A percentile compares a stretch with the other conserved stretches of the same genome.
Conservation (phyloP, 2,888 invertebrate species). For the Pocota personata region DNA sequence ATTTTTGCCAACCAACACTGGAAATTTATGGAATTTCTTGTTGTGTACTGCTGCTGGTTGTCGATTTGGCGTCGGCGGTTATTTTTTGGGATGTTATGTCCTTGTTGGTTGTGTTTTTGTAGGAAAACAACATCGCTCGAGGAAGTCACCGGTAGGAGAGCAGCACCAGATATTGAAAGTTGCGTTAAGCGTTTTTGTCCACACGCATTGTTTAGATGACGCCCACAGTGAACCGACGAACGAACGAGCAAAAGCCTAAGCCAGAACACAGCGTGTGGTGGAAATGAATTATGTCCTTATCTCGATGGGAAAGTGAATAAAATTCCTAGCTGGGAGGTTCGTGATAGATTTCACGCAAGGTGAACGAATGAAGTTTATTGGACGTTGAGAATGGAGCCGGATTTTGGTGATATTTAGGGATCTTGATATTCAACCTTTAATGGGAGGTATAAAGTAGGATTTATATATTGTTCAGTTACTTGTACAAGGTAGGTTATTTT, state of each 20-base stretch:
- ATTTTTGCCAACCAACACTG: slow-evolving; percentile 64
- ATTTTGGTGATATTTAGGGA: not conserved
- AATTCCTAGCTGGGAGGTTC: not conserved
- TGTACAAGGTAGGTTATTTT: no score
- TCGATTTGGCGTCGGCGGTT: slow-evolving; percentile 45
- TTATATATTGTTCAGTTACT: no score
- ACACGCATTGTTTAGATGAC: slow-evolving; percentile 57
- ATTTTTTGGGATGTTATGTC: slow-evolving; percentile 30
- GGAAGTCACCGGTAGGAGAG: slow-evolving; percentile 14
- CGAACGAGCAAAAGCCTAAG: not conserved
- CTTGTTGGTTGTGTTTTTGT: slow-evolving; percentile 32
- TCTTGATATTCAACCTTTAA: not conserved
- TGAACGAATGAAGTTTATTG: no score
- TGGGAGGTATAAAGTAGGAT: not conserved
- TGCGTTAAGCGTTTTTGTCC: slow-evolving; percentile 60
- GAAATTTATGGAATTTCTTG: slow-evolving; percentile 73
- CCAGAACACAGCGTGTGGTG: slow-evolving; percentile 16
- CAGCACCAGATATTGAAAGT: slow-evolving; percentile 3
- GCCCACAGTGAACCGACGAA: not conserved
- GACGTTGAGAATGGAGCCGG: not conserved
- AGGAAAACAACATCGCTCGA: slow-evolving; percentile 40
- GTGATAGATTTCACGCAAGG: slow-evolving; percentile 22
- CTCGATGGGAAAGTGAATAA: not conserved
- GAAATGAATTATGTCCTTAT: slow-evolving; percentile 49
- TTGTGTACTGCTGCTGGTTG: slow-evolving; percentile 49